Evolutionary conservation across 1,140 invertebrate genomes (phyloP).

Genomic region (Ridgeia piscesae): DNA sequence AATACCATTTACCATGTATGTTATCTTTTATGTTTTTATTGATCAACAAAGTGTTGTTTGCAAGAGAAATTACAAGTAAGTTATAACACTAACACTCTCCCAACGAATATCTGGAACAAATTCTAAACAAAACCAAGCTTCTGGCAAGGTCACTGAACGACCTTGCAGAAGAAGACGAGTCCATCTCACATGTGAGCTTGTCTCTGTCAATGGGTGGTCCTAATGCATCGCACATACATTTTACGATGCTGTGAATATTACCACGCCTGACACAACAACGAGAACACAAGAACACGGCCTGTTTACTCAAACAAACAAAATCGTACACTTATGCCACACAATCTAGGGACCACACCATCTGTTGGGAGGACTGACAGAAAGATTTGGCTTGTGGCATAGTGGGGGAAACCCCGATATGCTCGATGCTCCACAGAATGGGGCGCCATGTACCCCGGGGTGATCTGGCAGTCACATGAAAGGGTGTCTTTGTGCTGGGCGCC

Average conservation of each 20-base stretch:
- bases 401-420: not conserved
- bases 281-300: not conserved
- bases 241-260: not conserved
- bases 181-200: not conserved
- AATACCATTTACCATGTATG: not conserved
- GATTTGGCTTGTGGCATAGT: not conserved
- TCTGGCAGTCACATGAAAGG: not conserved
- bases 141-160: not conserved
- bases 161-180: not conserved
- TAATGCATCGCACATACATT: not conserved
- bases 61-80: not conserved
- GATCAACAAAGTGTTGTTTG: not conserved
- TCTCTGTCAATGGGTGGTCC: not conserved
- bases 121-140: not conserved
- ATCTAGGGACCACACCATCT: not conserved
- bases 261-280: not conserved
- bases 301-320: not conserved
- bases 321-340: not conserved
- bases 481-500: not conserved
- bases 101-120: too few species aligned
- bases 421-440: not conserved
- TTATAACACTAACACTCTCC: too few species aligned
- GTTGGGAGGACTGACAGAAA: not conserved
- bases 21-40: not conserved
- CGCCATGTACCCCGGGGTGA: not conserved